phyloP scores from a whole-genome alignment of 35 echinoderm and acorn worm species.

The Heliocidaris erythrogramma region DNA sequence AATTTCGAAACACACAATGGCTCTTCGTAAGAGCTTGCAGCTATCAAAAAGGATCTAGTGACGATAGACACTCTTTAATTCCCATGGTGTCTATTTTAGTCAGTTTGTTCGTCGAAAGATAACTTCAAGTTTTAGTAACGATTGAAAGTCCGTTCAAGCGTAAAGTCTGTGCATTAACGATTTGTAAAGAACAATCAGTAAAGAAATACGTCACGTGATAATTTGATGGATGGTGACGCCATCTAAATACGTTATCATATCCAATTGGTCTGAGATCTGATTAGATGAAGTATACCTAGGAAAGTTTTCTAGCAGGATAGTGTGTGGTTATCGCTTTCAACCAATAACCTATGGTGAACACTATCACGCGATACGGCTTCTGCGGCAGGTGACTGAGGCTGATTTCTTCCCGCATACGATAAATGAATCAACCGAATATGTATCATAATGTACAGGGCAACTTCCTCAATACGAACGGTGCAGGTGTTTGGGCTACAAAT shows the following conservation, averaged over 20 bases:
- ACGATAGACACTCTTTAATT: background rate
- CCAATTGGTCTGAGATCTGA: background rate
- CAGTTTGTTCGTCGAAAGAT: background rate
- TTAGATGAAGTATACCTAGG: background rate
- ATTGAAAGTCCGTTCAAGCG: too few species aligned
- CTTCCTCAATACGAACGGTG: background rate
- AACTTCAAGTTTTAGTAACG: too few species aligned
- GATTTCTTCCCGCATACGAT: background rate
- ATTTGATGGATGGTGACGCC: background rate
- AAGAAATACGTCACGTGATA: background rate
- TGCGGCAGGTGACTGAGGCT: background rate
- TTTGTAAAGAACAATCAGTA: background rate
- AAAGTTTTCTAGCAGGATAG: background rate
- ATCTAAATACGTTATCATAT: background rate
- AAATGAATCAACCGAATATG: background rate
- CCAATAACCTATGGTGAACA: background rate
- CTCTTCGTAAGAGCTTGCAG: too few species aligned
- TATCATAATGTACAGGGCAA: background rate
- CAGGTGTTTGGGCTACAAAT: background rate
- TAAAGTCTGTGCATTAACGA: background rate
- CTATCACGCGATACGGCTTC: background rate
- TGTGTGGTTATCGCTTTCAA: background rate
- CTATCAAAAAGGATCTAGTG: too few species aligned
- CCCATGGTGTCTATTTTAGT: background rate
- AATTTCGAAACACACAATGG: too few species aligned